These are phyloP conservation scores for Bujurquina vittata DNA, from an alignment of 2,113 vertebrate genomes.

Conservation along the genomic window DNA sequence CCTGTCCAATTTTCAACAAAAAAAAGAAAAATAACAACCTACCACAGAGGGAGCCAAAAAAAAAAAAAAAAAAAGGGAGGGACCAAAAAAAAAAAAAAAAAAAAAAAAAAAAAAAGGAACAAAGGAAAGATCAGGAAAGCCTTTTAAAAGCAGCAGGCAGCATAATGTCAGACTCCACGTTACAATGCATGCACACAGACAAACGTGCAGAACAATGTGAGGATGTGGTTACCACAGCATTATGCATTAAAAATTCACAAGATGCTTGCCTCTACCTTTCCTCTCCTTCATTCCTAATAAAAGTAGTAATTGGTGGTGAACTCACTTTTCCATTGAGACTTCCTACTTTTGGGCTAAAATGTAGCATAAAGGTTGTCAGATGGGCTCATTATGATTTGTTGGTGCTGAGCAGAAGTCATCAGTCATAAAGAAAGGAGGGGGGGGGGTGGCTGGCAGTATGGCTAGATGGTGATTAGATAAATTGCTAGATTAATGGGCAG, in stretches of 20 bases:
- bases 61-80: conserved; percentile 31
- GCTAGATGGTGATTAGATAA: conserved; percentile 33
- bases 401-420: conserved; percentile 50
- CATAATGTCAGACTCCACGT: conserved; percentile 55
- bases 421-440: conserved; percentile 41
- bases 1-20: conserved; percentile 75
- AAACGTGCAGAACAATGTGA: conserved; percentile 30
- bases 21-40: conserved; percentile 82
- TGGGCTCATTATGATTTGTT: conserved; percentile 67
- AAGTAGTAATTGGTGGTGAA: conserved; percentile 49
- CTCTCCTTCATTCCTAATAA: conserved; percentile 19
- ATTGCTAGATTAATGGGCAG: conserved; percentile 36
- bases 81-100: neutral
- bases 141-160: conserved; percentile 52
- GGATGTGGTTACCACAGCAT: conserved; percentile 44
- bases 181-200: conserved; percentile 26
- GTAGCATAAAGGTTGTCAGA: conserved; percentile 63
- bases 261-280: neutral
- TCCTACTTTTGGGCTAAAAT: conserved; percentile 54
- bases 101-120: conserved; percentile 41
- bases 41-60: conserved; percentile 64
- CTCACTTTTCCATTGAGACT: conserved; percentile 53
- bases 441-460: conserved; percentile 26
- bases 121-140: conserved; percentile 64
- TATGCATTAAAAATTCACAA: conserved; percentile 15